Evolutionary conservation across 1,140 invertebrate genomes (phyloP).

Genomic region (Penaeus vannamei): DNA sequence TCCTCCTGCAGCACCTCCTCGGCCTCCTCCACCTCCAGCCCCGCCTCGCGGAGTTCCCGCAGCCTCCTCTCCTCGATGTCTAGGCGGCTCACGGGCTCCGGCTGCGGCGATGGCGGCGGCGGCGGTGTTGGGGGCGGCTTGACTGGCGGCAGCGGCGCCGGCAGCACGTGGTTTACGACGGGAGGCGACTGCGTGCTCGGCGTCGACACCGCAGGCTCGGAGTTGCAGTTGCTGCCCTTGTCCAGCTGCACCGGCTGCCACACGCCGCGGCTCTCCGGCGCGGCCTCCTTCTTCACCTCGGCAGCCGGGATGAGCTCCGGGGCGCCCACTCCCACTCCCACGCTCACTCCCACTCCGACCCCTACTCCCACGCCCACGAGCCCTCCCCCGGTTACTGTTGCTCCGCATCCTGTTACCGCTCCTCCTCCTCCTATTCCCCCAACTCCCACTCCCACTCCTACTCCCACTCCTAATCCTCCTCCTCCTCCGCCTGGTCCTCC

Average conservation of each 20-base stretch:
- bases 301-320: no score
- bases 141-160: conserved; percentile 22
- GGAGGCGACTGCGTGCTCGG: conserved; percentile 12
- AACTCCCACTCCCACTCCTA: no score
- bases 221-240: conserved; percentile 26
- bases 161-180: conserved; percentile 25
- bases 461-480: no score
- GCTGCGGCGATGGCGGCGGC: conserved; percentile 40
- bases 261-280: conserved; percentile 13
- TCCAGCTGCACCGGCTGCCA: conserved; percentile 56
- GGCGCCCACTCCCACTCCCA: no score
- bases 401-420: no score
- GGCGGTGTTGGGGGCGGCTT: conserved; percentile 40
- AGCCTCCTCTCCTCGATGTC: conserved; percentile 50
- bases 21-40: conserved; percentile 60
- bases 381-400: no score
- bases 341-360: no score
- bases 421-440: no score
- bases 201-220: conserved; percentile 4
- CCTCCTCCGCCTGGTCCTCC: not conserved
- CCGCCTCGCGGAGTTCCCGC: conserved; percentile 55
- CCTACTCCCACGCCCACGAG: no score
- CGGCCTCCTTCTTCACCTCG: not conserved
- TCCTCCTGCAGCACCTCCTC: conserved; percentile 62
- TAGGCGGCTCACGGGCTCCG: conserved; percentile 48